Evolutionary conservation across 2,113 vertebrate genomes (phyloP).

Genomic region (Platichthys stellatus): DNA sequence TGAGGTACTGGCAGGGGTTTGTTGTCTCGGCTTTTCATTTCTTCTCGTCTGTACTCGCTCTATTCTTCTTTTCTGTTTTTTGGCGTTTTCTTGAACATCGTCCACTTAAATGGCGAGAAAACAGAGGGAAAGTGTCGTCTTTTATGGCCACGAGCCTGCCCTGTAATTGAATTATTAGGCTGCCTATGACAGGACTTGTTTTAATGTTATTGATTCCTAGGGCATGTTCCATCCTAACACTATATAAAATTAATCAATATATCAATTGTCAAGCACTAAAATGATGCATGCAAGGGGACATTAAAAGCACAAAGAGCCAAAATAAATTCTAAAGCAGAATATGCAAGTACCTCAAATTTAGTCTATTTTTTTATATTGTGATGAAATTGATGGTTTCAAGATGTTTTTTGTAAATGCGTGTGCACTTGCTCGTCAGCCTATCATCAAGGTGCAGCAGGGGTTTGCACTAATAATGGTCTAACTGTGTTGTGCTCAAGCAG

Average conservation of each 20-base stretch:
- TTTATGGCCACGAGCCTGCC: constrained; percentile 8
- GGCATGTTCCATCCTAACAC: constrained; percentile 39
- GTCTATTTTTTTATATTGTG: background rate
- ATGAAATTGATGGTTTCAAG: background rate
- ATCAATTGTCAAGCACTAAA: constrained; percentile 51
- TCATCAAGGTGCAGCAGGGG: constrained; percentile 45
- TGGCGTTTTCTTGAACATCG: constrained; percentile 19
- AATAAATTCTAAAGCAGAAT: constrained; percentile 21
- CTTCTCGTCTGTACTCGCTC: constrained; percentile 57
- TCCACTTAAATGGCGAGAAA: constrained; percentile 21
- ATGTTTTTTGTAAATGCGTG: constrained; percentile 19
- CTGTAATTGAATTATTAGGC: constrained; percentile 61
- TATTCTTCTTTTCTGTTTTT: constrained; percentile 17
- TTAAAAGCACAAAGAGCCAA: constrained; percentile 20
- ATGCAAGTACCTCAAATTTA: background rate
- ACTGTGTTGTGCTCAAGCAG: constrained; percentile 47
- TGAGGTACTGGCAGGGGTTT: constrained; percentile 92
- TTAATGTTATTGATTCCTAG: constrained; percentile 64
- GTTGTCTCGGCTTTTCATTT: constrained; percentile 89
- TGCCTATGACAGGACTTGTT: constrained; percentile 52
- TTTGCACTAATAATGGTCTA: constrained; percentile 60
- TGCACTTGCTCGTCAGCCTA: constrained; percentile 34
- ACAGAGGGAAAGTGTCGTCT: background rate
- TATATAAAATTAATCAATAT: constrained; percentile 59
- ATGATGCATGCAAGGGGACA: constrained; percentile 20